Percentiles rank a stretch among this genome's conserved stretches.
Conservation (phyloP, 2,888 invertebrate species). For the Drosophila buzzatii region DNA sequence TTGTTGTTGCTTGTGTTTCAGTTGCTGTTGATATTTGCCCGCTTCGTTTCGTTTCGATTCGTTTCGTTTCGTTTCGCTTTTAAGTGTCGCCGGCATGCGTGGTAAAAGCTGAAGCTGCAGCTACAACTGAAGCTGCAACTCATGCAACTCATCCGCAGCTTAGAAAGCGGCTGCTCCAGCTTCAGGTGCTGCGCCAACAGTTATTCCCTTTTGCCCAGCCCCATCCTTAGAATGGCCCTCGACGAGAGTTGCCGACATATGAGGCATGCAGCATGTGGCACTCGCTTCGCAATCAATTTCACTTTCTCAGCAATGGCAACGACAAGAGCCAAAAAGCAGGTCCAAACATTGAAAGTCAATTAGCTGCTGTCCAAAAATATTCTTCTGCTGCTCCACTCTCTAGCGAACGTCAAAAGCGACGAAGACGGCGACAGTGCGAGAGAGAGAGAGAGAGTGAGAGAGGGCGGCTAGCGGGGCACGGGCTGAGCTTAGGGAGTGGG, state of each 20-base stretch:
- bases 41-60: conserved; percentile 40
- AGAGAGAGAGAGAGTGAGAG: not conserved
- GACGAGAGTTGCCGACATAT: not conserved
- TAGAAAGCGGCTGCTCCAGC: conserved; percentile 60
- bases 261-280: conserved; percentile 32
- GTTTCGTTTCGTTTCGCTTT: conserved; percentile 59
- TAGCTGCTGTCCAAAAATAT: conserved; percentile 69
- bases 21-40: conserved; percentile 51
- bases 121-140: conserved; percentile 59
- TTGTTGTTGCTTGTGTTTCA: conserved; percentile 29
- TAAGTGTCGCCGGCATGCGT: conserved; percentile 64
- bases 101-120: conserved; percentile 58
- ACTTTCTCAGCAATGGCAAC: conserved; percentile 63
- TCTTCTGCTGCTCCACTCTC: conserved; percentile 47
- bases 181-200: not conserved
- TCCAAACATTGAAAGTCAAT: conserved; percentile 76
- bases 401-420: not conserved
- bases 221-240: conserved; percentile 47
- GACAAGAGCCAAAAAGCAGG: conserved; percentile 20
- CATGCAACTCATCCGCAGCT: conserved; percentile 65
- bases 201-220: not conserved
- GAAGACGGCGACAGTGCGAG: not conserved
- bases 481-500: not conserved
- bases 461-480: not conserved
- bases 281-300: conserved; percentile 70